Evolutionary conservation across 2,888 invertebrate genomes (phyloP), one percentile per base, ranked within the genome.

Genomic region (Lithophane leautieri): DNA sequence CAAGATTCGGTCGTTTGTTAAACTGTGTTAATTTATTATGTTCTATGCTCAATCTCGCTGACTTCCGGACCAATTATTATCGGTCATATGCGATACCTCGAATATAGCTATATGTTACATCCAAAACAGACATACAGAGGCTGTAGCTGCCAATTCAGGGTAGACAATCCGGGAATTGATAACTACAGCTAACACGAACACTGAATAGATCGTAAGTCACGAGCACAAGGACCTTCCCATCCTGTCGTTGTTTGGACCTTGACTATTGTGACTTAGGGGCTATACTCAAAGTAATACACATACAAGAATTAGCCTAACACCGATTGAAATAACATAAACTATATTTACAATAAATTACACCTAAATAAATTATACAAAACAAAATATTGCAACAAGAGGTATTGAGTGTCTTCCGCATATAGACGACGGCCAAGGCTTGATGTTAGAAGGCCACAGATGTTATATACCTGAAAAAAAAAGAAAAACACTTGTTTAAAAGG

Each of bases 381-480:
- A 68, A 80, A 71, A 77, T 83, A 78, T 84, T 83, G 72, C 84
- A 78, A 74, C 66, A 50, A 66, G 83, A 84, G 82, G 84, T 83
- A 83, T 65, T 72, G 61, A 74, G 50, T 67, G 78, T 79, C 75
- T 72, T 74, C 85, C n/a, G 71, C 71, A 62, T 73, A 25, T 8
- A 52, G 25, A 67, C 42, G 60, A 67, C 42, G 25, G 47, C 40
- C n/a, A 34, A 28, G 65, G 42, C 65, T 60, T 69, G 77, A 28
- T 73, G 61, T 8, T 60, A 54, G n/a, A 54, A 56, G 68, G 68
- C 54, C 70, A 63, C 52, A 42, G 70, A 62, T 68, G 73, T 12
- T 58, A 16, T 28, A 28, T 19, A 56, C 61, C 82, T 82, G 77
- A 19, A 66, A 83, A 62, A 61, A 73, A 47, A 61, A 6, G 3